Percentiles rank a stretch among this genome's conserved stretches.
Conservation (phyloP, 2,888 invertebrate genomes). For the Zaprionus lineosus region DNA sequence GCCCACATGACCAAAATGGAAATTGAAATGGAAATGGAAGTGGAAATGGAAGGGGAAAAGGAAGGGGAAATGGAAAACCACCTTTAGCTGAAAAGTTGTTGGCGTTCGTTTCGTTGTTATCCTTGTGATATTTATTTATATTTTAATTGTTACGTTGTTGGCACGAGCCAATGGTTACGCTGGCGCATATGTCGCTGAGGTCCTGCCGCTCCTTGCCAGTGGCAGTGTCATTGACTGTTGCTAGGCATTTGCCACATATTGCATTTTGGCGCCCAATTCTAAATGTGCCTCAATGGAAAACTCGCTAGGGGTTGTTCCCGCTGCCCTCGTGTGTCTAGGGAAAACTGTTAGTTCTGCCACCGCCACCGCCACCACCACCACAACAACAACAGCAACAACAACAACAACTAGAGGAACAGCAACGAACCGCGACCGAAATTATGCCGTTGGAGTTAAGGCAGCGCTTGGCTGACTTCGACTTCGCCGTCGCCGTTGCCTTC, state of each 20-base stretch:
- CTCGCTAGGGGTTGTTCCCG: constrained; percentile 59
- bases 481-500: constrained; percentile 21
- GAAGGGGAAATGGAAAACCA: no score
- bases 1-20: constrained; percentile 58
- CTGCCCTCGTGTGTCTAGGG: constrained; percentile 50
- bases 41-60: no score
- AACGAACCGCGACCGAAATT: constrained; percentile 75
- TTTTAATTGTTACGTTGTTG: constrained; percentile 70
- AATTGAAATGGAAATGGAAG: no score
- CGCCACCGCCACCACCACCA: constrained; percentile 30
- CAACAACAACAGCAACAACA: constrained; percentile 27
- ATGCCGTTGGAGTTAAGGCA: constrained; percentile 58
- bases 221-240: constrained; percentile 68
- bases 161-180: constrained; percentile 56
- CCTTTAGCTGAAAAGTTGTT: constrained; percentile 26
- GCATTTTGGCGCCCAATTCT: constrained; percentile 67
- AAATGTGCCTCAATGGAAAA: constrained; percentile 51
- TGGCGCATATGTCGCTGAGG: constrained; percentile 61
- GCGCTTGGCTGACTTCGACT: constrained; percentile 66
- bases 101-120: constrained; percentile 51
- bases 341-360: constrained; percentile 69
- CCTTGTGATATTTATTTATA: constrained; percentile 62
- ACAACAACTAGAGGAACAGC: constrained; percentile 23
- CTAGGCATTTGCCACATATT: background rate
- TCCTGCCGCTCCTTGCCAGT: constrained; percentile 27